Base-by-base conservation (phyloP, 2,888 invertebrate genomes). In the Loripinus fragilis region DNA sequence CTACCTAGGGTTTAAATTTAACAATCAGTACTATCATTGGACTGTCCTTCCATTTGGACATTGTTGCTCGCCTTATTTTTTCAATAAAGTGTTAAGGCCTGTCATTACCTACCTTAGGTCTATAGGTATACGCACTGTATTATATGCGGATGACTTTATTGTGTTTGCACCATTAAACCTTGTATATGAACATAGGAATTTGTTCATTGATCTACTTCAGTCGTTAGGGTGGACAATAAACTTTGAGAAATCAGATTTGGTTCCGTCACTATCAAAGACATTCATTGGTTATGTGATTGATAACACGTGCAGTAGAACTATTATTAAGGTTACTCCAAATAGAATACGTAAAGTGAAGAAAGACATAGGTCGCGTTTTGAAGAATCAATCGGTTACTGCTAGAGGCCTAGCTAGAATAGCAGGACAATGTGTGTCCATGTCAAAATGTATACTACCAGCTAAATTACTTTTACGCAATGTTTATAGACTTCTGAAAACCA, bases 61-160 rank as follows among this genome's bases (percentile, higher is more conserved):
- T 45, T 12, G 45, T 17, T 45, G 45, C 45, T 12, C 10, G 7
- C 45, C 45, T 45, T 45, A 45, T 45, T 45, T 38, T 8, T 38
- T 38, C 38, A 8, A 12, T 12, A 38, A 8, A 12, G 12, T 38
- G 5, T 38, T 38, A 12, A 5, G 38, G 5, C 38, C 38, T 38
- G 38, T 38, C 5, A 8, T 38, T 12, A 12, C 12, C 69, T 45
- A 64, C 38, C 41, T 74, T 8, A 48, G 74, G 17, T 28, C 38
- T n/a, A 38, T 30, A 73, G 73, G 78, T 64, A 30, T 74, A 3
- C n/a, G 48, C 3, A 23, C 74, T 23, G 64, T 68, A 20, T 60
- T 70, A 20, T 72, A 73, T 73, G 73, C 73, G 1, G 77, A 72
- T 64, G 76, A 72, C 42, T 48, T 71, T 48, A 60, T 72, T 25